Evolutionary conservation across 2,113 vertebrate genomes (phyloP).

Genomic region (Vulpes vulpes): DNA sequence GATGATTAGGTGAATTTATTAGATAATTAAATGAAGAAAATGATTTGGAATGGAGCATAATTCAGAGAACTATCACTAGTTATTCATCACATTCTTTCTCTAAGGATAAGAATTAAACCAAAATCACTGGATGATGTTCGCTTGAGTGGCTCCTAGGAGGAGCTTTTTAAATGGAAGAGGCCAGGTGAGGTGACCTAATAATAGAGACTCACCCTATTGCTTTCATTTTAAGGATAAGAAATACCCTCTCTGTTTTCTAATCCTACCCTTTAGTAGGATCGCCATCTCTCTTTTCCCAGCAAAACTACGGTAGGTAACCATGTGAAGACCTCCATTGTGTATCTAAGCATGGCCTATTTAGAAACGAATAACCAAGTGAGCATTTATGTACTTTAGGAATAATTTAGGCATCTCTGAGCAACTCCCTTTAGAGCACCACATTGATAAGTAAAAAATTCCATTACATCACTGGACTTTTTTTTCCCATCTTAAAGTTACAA

Average conservation of each 20-base stretch:
- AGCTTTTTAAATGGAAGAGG: neutral
- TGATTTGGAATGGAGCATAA: neutral
- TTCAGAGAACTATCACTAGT: neutral
- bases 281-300: neutral
- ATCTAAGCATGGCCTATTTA: neutral
- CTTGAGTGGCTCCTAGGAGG: neutral
- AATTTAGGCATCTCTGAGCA: neutral
- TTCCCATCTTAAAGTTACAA: slow-evolving; percentile 15
- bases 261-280: neutral
- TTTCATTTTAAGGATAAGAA: neutral
- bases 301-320: neutral
- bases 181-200: neutral
- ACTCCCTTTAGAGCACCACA: neutral
- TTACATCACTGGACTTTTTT: neutral
- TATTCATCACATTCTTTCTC: neutral
- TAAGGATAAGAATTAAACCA: neutral
- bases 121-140: neutral
- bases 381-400: neutral
- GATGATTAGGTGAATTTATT: neutral
- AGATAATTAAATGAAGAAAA: neutral
- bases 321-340: neutral
- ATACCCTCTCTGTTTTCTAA: neutral
- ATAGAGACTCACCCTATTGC: neutral
- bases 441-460: slow-evolving; percentile 34
- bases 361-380: neutral